These are phyloP conservation scores for Odocoileus virginianus DNA, from an alignment of 2,113 vertebrate species.

Conservation along the genomic window DNA sequence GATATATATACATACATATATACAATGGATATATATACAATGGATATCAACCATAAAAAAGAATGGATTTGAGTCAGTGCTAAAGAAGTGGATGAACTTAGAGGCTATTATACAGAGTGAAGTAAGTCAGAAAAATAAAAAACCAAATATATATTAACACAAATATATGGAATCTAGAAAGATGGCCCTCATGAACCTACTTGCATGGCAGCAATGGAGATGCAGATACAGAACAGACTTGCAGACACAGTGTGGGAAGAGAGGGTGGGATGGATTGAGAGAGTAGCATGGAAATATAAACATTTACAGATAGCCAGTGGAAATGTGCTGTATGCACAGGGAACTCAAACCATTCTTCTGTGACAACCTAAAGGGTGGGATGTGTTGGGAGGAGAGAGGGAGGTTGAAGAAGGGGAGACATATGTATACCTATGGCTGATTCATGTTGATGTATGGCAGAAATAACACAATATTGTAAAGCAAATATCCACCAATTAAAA, in stretches of 20 bases:
- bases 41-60: background rate
- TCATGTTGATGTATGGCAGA: background rate
- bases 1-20: background rate
- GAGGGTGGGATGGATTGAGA: background rate
- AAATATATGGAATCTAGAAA: background rate
- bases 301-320: background rate
- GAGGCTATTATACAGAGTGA: background rate
- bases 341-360: background rate
- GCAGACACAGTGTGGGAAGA: background rate
- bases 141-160: background rate
- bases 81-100: background rate
- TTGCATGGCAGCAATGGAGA: background rate
- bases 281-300: background rate
- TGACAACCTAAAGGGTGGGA: background rate
- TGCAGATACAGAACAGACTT: background rate
- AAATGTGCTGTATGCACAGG: background rate
- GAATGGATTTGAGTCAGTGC: background rate
- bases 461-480: background rate
- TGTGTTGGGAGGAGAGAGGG: background rate
- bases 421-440: background rate
- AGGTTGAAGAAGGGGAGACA: background rate
- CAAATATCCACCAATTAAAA: background rate
- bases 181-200: background rate
- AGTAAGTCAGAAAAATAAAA: background rate
- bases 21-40: background rate